phyloP scores from a whole-genome alignment of 2,113 vertebrate species.

The Chaetops frenatus region DNA sequence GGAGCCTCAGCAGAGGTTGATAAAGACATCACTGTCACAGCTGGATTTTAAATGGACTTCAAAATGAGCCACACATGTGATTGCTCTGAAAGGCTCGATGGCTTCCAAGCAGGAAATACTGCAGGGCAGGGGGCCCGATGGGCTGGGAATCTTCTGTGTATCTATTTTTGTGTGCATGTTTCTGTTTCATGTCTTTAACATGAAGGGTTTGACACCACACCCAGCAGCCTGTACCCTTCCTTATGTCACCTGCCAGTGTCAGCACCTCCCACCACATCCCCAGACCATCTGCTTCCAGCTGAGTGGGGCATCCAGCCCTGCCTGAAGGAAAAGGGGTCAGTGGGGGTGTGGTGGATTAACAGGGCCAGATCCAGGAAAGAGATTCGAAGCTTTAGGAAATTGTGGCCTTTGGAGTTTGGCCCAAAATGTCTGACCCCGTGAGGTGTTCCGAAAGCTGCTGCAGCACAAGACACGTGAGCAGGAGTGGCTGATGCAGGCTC shows the following conservation, averaged over 20 bases:
- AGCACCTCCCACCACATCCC: not conserved
- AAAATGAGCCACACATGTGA: not conserved
- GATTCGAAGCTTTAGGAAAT: not conserved
- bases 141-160: not conserved
- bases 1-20: not conserved
- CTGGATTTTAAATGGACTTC: not conserved
- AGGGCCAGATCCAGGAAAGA: not conserved
- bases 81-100: not conserved
- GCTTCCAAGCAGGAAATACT: not conserved
- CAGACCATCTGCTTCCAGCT: not conserved
- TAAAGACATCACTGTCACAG: not conserved
- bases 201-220: not conserved
- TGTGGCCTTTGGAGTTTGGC: not conserved
- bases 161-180: not conserved
- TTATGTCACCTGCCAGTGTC: not conserved
- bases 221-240: fast-evolving
- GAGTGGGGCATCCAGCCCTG: fast-evolving
- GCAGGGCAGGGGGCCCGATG: not conserved
- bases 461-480: fast-evolving
- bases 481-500: not conserved
- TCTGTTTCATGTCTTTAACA: not conserved
- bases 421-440: not conserved
- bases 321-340: not conserved
- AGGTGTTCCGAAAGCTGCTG: fast-evolving
- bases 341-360: not conserved